Percentiles rank a stretch among this genome's conserved stretches.
phyloP scores from a whole-genome alignment of 1,140 invertebrate species.

The Sipha flava region DNA sequence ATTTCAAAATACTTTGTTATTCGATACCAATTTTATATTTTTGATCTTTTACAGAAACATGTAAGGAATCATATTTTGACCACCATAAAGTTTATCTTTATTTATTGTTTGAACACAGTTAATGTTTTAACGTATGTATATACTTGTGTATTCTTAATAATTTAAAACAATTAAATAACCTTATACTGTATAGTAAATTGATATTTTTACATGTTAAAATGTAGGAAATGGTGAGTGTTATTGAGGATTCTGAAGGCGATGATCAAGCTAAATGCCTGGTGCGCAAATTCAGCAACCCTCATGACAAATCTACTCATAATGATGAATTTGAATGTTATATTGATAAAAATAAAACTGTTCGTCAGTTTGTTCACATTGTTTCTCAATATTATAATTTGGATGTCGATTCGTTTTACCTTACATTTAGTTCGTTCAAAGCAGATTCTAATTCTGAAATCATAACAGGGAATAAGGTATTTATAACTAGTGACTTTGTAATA shows the following conservation, averaged over 20 bases:
- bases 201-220: too few relatives aligned
- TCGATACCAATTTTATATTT: constrained; percentile 16
- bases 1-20: constrained; percentile 2
- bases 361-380: constrained; percentile 33
- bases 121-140: not conserved
- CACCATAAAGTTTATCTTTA: not conserved
- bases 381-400: constrained; percentile 33
- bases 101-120: not conserved
- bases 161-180: not conserved
- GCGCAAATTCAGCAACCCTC: not conserved
- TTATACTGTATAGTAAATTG: too few relatives aligned
- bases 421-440: constrained; percentile 28
- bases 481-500: not conserved
- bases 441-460: not conserved
- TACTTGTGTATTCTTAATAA: not conserved
- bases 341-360: constrained; percentile 29
- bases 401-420: constrained; percentile 30
- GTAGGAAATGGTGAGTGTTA: constrained; percentile 36
- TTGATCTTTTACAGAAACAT: constrained; percentile 25
- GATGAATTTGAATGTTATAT: constrained; percentile 32
- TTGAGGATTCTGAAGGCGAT: constrained; percentile 10
- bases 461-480: not conserved
- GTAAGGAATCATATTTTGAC: not conserved
- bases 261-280: constrained; percentile 34
- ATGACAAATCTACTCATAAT: not conserved